Percentiles rank a stretch among this genome's conserved stretches.
phyloP scores from a whole-genome alignment of 2,888 invertebrate genomes.

The Andrena camellia region DNA sequence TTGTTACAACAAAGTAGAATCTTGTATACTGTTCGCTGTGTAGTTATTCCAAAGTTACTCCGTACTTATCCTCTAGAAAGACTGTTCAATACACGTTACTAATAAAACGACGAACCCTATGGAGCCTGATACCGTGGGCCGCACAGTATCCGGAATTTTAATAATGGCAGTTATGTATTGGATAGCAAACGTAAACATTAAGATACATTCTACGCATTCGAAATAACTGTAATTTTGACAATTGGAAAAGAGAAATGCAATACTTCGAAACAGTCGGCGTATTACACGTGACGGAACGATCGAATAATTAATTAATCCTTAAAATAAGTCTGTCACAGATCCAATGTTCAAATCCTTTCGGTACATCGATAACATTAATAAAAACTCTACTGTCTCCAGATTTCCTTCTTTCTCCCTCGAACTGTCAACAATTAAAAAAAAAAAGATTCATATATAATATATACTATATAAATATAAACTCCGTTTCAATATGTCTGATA shows the following conservation, averaged over 20 bases:
- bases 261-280: conserved; percentile 42
- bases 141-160: conserved; percentile 42
- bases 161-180: conserved; percentile 67
- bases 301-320: conserved; percentile 14
- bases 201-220: conserved; percentile 32
- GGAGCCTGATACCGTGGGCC: conserved; percentile 41
- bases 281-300: conserved; percentile 17
- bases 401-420: conserved; percentile 13
- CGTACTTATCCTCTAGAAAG: conserved; percentile 53
- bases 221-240: conserved; percentile 26
- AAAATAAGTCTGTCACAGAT: conserved; percentile 25
- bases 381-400: neutral
- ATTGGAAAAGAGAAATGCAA: conserved; percentile 49
- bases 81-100: conserved; percentile 35
- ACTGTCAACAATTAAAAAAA: conserved; percentile 39
- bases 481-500: conserved; percentile 43
- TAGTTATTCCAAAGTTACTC: conserved; percentile 41
- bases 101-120: conserved; percentile 54
- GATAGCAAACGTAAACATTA: conserved; percentile 51
- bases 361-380: conserved; percentile 10
- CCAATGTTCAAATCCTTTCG: conserved; percentile 18
- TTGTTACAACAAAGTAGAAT: conserved; percentile 53
- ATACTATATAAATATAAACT: conserved; percentile 41
- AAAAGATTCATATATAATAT: conserved; percentile 43
- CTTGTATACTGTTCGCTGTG: conserved; percentile 47